Percentiles rank a stretch among this genome's conserved stretches.
phyloP scores from a whole-genome alignment of 1,140 invertebrate species.

The Eulimnadia texana region DNA sequence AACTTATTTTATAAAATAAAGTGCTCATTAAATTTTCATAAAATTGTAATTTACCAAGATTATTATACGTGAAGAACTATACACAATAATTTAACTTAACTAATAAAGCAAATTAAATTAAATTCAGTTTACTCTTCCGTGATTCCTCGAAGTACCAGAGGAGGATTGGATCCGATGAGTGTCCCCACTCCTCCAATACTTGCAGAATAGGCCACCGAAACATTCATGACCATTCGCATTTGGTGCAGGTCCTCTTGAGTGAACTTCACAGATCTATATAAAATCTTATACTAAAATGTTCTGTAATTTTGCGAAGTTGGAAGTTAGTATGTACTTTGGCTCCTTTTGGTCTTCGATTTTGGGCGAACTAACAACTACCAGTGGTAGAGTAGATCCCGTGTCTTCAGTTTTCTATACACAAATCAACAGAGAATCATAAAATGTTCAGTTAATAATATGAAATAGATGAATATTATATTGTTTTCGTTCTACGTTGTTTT shows the following conservation, averaged over 20 bases:
- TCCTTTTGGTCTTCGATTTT: too few relatives aligned
- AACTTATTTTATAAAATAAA: not conserved
- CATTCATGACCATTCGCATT: conserved; percentile 23
- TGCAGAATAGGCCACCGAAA: conserved; percentile 26
- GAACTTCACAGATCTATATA: not conserved
- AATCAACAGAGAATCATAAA: too few relatives aligned
- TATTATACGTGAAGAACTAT: not conserved
- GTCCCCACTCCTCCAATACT: conserved; percentile 29
- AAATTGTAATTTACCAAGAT: conserved; percentile 22
- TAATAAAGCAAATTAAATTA: too few relatives aligned
- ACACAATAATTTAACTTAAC: too few relatives aligned
- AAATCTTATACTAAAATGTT: not conserved
- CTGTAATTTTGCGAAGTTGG: not conserved
- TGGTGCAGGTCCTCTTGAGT: not conserved
- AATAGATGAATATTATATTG: too few relatives aligned
- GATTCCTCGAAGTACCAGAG: conserved; percentile 20
- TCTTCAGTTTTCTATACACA: too few relatives aligned
- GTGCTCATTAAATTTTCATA: conserved; percentile 27
- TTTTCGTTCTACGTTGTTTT: not conserved
- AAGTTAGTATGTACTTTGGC: not conserved
- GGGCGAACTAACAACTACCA: too few relatives aligned
- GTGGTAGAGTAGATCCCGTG: too few relatives aligned
- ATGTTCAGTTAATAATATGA: too few relatives aligned
- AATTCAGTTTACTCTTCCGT: conserved; percentile 4
- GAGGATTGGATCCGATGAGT: conserved; percentile 28